Evolutionary conservation across 2,888 invertebrate genomes (phyloP), one percentile per base, ranked within the genome.

Genomic region (Ormyrus nitidulus): DNA sequence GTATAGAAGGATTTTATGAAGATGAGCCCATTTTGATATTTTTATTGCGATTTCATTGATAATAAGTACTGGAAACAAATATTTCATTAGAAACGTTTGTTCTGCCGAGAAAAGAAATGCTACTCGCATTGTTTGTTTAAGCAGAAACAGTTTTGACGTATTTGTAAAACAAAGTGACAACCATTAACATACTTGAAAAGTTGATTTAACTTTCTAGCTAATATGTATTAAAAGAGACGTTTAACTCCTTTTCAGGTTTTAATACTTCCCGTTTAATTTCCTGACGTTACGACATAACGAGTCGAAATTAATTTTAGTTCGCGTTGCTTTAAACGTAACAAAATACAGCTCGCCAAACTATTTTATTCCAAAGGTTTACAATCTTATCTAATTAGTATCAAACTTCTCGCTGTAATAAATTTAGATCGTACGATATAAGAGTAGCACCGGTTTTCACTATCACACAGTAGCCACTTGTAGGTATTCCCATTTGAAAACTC

Each of bases 371-470:
- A 61, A 61, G 10, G 11, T 34, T 34, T 34, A 34, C 34, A 34
- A 34, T 34, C 34, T 34, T 34, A 34, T 34, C 34, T 56, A 56
- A 56, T 88, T 88, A 58, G 90, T 91, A 34, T 34, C 34, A 34
- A 34, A 34, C 34, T 34, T 34, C 34, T 34, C 34, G 34, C 34
- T 3, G 34, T 34, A 34, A 34, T 34, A 34, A 34, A 34, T 34
- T 34, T 34, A 9, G 13, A 13, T 9, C 8, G 5, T 19, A 7
- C 7, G 5, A 9, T 19, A 44, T 8, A 11, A 62, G 9, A 46
- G 46, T 44, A 62, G 34, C 61, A 5, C 34, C 34, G 34, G 34
- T 34, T 34, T 34, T 34, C 34, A 34, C 34, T 34, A 34, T 34
- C 34, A 4, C 34, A 34, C 34, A 34, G 34, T 34, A 34, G 34